phyloP scores from a whole-genome alignment of 64 coral and sea anemone genomes.

The Montipora cactus region DNA sequence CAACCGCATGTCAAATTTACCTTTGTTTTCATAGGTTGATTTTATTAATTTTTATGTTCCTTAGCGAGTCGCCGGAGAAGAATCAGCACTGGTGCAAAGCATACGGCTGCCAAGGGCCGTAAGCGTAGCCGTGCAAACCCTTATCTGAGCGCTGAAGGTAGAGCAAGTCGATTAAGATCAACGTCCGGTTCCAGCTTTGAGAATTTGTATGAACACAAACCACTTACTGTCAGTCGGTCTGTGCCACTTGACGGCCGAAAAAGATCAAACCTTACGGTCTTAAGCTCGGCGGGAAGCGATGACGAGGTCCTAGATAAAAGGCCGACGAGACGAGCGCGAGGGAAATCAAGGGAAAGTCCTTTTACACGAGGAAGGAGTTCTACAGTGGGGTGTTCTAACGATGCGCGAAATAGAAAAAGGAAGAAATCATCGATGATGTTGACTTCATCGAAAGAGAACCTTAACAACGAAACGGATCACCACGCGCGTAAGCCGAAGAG shows the following conservation, averaged over 20 bases:
- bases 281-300: constrained; percentile 23
- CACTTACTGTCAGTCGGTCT: not conserved
- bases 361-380: constrained; percentile 26
- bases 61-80: constrained; percentile 20
- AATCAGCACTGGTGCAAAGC: constrained; percentile 53
- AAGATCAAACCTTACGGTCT: not conserved
- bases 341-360: not conserved
- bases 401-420: constrained; percentile 13
- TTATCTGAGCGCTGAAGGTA: not conserved
- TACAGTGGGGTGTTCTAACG: not conserved
- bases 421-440: constrained; percentile 1
- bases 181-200: constrained; percentile 50
- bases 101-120: constrained; percentile 25
- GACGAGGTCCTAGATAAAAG: constrained; percentile 16
- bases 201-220: constrained; percentile 31
- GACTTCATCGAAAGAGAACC: not conserved
- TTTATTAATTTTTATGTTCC: not conserved
- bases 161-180: not conserved
- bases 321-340: not conserved
- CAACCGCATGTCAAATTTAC: too few species aligned
- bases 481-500: not conserved
- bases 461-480: not conserved
- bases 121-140: not conserved
- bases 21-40: too few species aligned
- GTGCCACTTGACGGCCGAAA: not conserved